phyloP scores from a whole-genome alignment of 2,797 vertebrate genomes.

The Acanthis flammea region DNA sequence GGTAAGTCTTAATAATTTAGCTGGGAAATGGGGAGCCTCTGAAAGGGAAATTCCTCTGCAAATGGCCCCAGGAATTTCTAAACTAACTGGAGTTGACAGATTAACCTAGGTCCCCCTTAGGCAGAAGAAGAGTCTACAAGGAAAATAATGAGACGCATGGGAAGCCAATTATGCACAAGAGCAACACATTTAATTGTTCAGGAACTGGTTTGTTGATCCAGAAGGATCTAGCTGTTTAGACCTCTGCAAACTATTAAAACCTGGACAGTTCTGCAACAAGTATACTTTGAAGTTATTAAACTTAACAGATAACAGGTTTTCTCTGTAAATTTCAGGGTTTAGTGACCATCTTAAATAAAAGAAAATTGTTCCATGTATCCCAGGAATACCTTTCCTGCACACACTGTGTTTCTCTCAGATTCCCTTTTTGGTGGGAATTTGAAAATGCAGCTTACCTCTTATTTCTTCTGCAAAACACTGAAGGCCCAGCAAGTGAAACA shows the following conservation, averaged over 20 bases:
- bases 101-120: conserved; percentile 45
- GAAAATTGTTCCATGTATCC: neutral
- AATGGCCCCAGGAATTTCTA: conserved; percentile 40
- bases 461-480: neutral
- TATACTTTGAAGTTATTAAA: neutral
- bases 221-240: neutral
- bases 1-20: neutral
- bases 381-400: neutral
- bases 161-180: conserved; percentile 49
- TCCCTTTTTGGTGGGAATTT: neutral
- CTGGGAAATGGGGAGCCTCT: neutral
- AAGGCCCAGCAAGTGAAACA: neutral
- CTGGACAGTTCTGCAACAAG: neutral
- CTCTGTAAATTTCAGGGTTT: neutral
- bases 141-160: conserved; percentile 47
- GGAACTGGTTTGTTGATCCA: conserved; percentile 27
- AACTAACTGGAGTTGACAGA: conserved; percentile 59
- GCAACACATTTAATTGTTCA: conserved; percentile 34
- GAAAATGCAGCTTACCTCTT: neutral
- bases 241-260: neutral
- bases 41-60: conserved; percentile 46
- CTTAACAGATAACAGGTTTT: neutral
- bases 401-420: neutral
- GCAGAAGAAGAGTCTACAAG: conserved; percentile 40
- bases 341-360: neutral